Conservation (phyloP, 2,888 invertebrate genomes). For the Synanthedon tipuliformis region DNA sequence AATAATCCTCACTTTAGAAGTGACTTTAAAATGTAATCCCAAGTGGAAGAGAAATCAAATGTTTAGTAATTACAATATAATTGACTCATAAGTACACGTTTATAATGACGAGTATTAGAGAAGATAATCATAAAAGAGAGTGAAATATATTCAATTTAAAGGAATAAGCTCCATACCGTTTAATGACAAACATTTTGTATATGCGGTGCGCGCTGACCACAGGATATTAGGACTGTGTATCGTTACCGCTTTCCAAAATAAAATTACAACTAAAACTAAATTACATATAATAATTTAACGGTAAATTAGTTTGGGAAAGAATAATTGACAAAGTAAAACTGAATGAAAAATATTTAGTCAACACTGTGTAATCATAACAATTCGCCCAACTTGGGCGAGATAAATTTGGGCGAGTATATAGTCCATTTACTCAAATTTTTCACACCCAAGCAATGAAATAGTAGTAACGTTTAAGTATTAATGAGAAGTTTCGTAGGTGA, state of each 20-base stretch:
- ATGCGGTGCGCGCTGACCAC: slow-evolving; percentile 7
- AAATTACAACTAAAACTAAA: slow-evolving; percentile 5
- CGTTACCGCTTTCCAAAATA: slow-evolving; percentile 13
- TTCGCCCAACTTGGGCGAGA: no score
- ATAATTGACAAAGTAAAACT: no score
- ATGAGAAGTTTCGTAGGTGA: no score
- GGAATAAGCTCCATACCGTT: slow-evolving; percentile 4
- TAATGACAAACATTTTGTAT: slow-evolving; percentile 11
- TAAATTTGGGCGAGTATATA: no score
- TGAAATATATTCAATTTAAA: slow-evolving; percentile 6
- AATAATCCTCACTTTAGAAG: neutral
- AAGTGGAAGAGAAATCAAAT: slow-evolving; percentile 5
- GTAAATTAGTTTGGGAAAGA: no score
- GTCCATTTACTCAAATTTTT: no score
- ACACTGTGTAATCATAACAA: no score
- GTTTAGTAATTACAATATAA: slow-evolving; percentile 4
- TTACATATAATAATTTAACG: no score
- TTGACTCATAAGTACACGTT: slow-evolving; percentile 1
- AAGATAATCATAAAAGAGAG: slow-evolving; percentile 5
- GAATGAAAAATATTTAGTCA: no score
- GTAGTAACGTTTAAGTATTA: no score
- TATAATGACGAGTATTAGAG: slow-evolving; percentile 4
- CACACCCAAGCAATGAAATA: no score
- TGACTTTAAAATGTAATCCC: neutral
- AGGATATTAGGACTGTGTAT: neutral